Base-by-base conservation (phyloP, 2,888 invertebrate genomes). In the Arctia plantaginis region DNA sequence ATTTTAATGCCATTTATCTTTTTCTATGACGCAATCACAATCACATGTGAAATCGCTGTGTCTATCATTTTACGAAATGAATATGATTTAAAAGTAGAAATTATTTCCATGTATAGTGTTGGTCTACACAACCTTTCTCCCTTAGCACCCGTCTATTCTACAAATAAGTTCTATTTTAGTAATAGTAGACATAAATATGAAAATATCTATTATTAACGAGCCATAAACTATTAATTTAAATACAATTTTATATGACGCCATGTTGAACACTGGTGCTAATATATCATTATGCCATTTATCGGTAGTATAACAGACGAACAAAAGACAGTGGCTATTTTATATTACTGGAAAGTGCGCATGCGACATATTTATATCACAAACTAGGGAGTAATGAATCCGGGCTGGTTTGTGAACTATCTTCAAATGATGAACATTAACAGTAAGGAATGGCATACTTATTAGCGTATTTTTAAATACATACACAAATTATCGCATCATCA, bases 201-300 rank as follows among this genome's bases (percentile, higher is more conserved):
- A 67, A 67, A 47, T 30, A 33, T 23, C 23, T 33, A 23, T 12
- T 6, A 44, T 66, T 51, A 68, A 68, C 47, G 30, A 68, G 20
- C 15, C 33, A 33, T 68, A 68, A 68, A 47, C 20, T 68, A 68
- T 18, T 47, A 39, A 44, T 44, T 18, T 39, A 0, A 18, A 30
- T 7, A 18, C 30, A 30, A 66, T 66, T 27, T 27, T 41, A 41
- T 27, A n/a, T 44, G 18, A 66, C 41, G 18, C 10, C 20, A 68
- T 30, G 10, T 20, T 44, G 33, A 30, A 30, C 27, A 68, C 23
- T 47, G 30, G 47, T 6, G 33, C 13, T 68, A n/a, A 44, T 68
- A 68, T 47, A 23, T 44, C 66, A 67, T 15, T 1, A 27, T 67
- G 66, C 44, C 41, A 27, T 41, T 67, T 67, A 67, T 67, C 30